Evolutionary conservation across 2,888 invertebrate species (phyloP).

Genomic region (Orchesellides sinensis): DNA sequence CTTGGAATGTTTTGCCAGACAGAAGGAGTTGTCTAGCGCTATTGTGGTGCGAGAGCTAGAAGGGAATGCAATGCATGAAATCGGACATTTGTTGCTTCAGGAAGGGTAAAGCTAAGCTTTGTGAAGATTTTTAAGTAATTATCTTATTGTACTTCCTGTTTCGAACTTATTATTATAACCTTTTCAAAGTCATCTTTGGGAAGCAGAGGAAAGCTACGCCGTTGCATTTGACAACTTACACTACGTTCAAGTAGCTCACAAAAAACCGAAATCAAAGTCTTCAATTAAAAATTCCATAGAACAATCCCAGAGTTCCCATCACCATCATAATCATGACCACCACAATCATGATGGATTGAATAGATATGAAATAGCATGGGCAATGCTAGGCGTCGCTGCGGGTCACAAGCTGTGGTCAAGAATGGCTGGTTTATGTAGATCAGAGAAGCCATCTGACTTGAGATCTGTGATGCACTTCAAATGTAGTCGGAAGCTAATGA

Average conservation of each 20-base stretch:
- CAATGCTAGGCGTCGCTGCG: conserved; percentile 61
- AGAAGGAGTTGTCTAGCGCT: conserved; percentile 56
- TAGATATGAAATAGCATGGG: conserved; percentile 53
- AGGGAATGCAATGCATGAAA: conserved; percentile 68
- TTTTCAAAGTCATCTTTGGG: conserved; percentile 60
- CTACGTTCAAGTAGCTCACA: neutral
- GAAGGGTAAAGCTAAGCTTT: conserved; percentile 66
- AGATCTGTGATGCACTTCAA: conserved; percentile 60
- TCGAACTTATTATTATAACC: neutral
- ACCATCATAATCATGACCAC: neutral
- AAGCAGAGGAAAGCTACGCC: conserved; percentile 67
- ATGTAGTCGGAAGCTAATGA: conserved; percentile 50
- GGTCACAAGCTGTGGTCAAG: conserved; percentile 70
- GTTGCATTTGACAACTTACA: conserved; percentile 43
- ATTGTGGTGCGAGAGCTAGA: conserved; percentile 59
- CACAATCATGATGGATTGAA: conserved; percentile 26
- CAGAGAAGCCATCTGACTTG: conserved; percentile 24
- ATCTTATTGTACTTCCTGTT: neutral
- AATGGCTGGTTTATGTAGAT: conserved; percentile 61
- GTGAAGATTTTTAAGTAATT: no score
- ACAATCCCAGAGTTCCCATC: no score
- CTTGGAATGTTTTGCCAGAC: conserved; percentile 67
- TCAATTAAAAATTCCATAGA: no score
- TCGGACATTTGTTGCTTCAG: conserved; percentile 65
- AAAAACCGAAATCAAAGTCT: neutral